A percentile compares a stretch with the other conserved stretches of the same genome.
These are phyloP conservation scores for Rhyacophila evoluta DNA, from an alignment of 2,888 invertebrate genomes.

Conservation along the genomic window DNA sequence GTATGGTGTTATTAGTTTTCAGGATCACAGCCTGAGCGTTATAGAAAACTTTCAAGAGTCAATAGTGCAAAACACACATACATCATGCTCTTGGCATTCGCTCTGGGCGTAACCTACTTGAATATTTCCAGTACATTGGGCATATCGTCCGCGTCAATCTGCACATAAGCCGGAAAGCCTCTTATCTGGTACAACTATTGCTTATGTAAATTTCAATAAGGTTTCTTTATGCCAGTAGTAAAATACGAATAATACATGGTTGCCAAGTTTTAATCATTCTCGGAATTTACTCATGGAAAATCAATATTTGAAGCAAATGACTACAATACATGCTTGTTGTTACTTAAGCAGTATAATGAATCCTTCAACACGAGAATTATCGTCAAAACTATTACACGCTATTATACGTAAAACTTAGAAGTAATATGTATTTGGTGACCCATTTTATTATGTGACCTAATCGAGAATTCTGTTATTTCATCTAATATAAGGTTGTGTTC, in stretches of 20 bases:
- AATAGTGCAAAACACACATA: neutral
- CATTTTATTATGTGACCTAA: too few relatives aligned
- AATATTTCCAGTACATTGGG: neutral
- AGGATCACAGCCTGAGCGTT: neutral
- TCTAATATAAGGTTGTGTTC: too few relatives aligned
- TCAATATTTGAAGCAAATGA: neutral
- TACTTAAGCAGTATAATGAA: too few relatives aligned
- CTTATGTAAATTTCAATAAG: conserved; percentile 3
- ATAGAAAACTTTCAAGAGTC: neutral
- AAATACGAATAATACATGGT: conserved; percentile 1
- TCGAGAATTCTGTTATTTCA: too few relatives aligned
- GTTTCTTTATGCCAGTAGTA: neutral
- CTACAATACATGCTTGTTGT: too few relatives aligned
- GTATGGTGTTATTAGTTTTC: too few relatives aligned
- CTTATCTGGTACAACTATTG: neutral
- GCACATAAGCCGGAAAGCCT: conserved; percentile 15
- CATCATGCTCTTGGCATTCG: neutral
- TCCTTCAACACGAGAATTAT: too few relatives aligned
- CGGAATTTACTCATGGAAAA: neutral
- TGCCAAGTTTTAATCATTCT: neutral
- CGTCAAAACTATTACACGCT: too few relatives aligned
- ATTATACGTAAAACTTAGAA: too few relatives aligned
- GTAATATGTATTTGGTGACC: too few relatives aligned
- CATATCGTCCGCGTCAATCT: conserved; percentile 15
- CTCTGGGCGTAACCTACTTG: neutral